Base-by-base conservation (phyloP, 2,113 vertebrate species). In the Aythya baeri region DNA sequence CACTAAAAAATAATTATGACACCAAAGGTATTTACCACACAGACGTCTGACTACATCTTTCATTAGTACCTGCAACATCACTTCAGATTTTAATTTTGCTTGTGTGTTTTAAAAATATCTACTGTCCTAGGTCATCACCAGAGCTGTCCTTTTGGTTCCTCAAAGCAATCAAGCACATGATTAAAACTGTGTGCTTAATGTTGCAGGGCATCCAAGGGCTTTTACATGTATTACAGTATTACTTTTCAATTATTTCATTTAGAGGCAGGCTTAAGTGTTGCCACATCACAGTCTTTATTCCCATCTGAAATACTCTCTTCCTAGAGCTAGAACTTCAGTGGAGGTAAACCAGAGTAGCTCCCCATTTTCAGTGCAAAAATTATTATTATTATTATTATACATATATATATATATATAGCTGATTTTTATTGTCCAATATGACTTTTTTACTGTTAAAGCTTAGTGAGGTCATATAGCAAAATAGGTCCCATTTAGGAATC, bases 1-100 rank as follows among this genome's bases (percentile, higher is more conserved):
- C 58, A 84, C 52, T 94, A 50, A 88, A 94, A 95, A 89, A 79
- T 95, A 95, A 88, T 91, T 95, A 86, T 65, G 23, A 14, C 8
- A 4, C 13, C 54, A 95, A 92, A 93, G 32, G 18, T 79, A 72
- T 63, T 96, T 95, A 80, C 63, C 36, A 66, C 89, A 17, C 11
- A 78, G 27, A 52, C 43, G n/a, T 65, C 17, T 22, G 22, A 43
- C 59, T 14, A 20, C 32, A 43, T 91, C 91, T 89, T 91, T 63
- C 52, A 52, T 80, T 79, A 83, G n/a, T 23, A 88, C 49, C 52
- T 75, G 54, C n/a, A 94, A 59, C 7, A 86, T 54, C 9, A 59
- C n/a, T 77, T 41, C 73, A 84, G 27, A 17, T 74, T 55, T 80
- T 68, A 41, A 16, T 71, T 88, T 44, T 54, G 7, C 55, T 31